These are phyloP conservation scores for Drosophila meridiana DNA, from an alignment of 2,888 invertebrate genomes.

Conservation along the genomic window DNA sequence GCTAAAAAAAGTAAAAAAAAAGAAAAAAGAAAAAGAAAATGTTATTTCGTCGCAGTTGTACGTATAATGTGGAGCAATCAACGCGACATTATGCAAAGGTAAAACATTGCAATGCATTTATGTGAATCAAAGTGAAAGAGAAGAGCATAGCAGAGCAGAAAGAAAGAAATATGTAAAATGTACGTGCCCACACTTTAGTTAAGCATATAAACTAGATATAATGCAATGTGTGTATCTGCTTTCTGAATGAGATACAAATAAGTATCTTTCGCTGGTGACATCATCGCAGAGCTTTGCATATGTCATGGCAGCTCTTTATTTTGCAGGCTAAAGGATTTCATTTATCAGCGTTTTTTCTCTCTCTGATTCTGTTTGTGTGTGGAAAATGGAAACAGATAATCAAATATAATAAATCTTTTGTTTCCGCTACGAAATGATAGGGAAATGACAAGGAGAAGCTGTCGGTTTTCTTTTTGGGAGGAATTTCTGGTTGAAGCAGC, in stretches of 20 bases:
- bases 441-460: background rate
- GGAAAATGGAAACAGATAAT: constrained; percentile 6
- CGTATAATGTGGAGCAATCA: constrained; percentile 84
- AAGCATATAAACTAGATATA: constrained; percentile 13
- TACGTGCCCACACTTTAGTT: constrained; percentile 56
- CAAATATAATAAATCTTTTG: constrained; percentile 15
- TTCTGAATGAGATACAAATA: constrained; percentile 19
- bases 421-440: background rate
- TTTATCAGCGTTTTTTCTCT: background rate
- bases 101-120: constrained; percentile 63
- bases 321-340: constrained; percentile 2
- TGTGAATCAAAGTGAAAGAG: constrained; percentile 20
- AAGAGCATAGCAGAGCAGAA: background rate
- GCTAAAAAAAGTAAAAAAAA: background rate
- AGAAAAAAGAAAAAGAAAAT: constrained; percentile 56
- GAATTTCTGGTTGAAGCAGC: background rate
- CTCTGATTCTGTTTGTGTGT: background rate
- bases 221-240: background rate
- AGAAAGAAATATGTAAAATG: constrained; percentile 37
- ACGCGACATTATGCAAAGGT: constrained; percentile 84
- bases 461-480: background rate
- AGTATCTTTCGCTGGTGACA: constrained; percentile 85
- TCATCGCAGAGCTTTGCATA: constrained; percentile 5
- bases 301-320: constrained; percentile 6
- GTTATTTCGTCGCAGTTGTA: constrained; percentile 83